phyloP scores from a whole-genome alignment of 2,888 invertebrate genomes.

The Psylliodes chrysocephalus region DNA sequence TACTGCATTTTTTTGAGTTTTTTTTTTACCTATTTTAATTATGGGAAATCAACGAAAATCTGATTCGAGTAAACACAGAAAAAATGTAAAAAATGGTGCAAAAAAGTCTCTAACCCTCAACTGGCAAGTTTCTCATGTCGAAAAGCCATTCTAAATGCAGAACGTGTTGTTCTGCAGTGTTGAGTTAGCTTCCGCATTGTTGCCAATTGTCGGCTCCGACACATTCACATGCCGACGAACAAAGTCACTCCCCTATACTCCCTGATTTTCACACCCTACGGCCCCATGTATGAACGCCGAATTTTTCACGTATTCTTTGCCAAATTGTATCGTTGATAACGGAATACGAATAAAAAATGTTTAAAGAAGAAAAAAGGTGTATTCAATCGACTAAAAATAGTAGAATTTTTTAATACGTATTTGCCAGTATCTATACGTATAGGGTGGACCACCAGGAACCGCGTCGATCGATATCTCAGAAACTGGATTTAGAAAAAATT shows the following conservation, averaged over 20 bases:
- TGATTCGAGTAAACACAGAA: too few species aligned
- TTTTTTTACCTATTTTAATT: too few species aligned
- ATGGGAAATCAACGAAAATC: too few species aligned
- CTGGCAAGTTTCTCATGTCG: slow-evolving; percentile 25
- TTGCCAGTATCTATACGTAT: too few species aligned
- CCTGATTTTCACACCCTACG: slow-evolving; percentile 40
- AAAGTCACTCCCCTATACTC: slow-evolving; percentile 20
- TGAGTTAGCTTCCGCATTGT: slow-evolving; percentile 46
- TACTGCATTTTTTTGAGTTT: too few species aligned
- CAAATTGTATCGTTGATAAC: slow-evolving; percentile 13
- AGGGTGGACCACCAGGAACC: too few species aligned
- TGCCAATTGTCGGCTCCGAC: slow-evolving; percentile 49
- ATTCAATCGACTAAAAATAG: too few species aligned
- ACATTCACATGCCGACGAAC: slow-evolving; percentile 45
- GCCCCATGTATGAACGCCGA: slow-evolving; percentile 18
- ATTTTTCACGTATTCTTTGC: slow-evolving; percentile 9
- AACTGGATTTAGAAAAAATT: too few species aligned
- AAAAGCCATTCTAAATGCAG: slow-evolving; percentile 36
- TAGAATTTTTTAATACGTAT: too few species aligned
- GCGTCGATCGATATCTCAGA: too few species aligned
- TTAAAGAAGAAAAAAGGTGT: too few species aligned
- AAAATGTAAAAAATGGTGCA: neutral
- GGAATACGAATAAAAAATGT: neutral
- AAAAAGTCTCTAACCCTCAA: slow-evolving; percentile 5
- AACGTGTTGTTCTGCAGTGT: slow-evolving; percentile 45